Base-by-base conservation (phyloP, 2,113 vertebrate species). In the Tenebrosternarchus preto region DNA sequence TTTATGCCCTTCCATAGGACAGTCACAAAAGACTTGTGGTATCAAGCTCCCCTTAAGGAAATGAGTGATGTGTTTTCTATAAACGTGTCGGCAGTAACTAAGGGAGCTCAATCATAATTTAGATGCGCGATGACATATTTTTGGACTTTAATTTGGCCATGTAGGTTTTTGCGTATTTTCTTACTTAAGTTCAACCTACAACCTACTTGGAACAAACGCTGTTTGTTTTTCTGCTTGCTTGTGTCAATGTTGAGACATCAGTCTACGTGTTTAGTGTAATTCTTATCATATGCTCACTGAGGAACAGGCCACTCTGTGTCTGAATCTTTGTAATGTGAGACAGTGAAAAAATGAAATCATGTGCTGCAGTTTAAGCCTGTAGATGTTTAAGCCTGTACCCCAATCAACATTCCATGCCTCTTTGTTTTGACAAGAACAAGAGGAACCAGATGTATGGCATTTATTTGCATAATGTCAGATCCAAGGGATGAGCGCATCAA, bases 401-500 rank as follows among this genome's bases (percentile, higher is more conserved):
- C 64, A 63, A 69, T 82, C 77, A 63, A 67, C 68, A 77, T 82
- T 77, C 75, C n/a, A 67, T 59, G 77, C 71, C 59, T 80, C 77
- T 75, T 83, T 80, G 74, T 82, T 80, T 80, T 77, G 72, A 85
- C 46, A 63, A 71, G 61, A 76, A 76, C 77, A 77, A 76, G 74
- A 73, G 73, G 27, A 73, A 27, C 55, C 25, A 77, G 78, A 85
- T 80, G 74, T 74, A 85, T 83, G 69, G 75, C 77, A 66, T 78
- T 83, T 57, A 78, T 83, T 77, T 80, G 74, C 81, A 80, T 80
- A 83, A 83, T 85, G 57, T 61, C 8, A 82, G 73, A 85, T 83
- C 74, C 46, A 73, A 76, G 63, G 78, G 39, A 68, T 81, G 73
- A 84, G 74, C 76, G 22, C 69, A 76, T 84, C 83, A 81, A 68